A percentile compares a stretch with the other conserved stretches of the same genome.
These are phyloP conservation scores for Boloria euphrosyne DNA, from an alignment of 2,888 invertebrate species.

Conservation along the genomic window DNA sequence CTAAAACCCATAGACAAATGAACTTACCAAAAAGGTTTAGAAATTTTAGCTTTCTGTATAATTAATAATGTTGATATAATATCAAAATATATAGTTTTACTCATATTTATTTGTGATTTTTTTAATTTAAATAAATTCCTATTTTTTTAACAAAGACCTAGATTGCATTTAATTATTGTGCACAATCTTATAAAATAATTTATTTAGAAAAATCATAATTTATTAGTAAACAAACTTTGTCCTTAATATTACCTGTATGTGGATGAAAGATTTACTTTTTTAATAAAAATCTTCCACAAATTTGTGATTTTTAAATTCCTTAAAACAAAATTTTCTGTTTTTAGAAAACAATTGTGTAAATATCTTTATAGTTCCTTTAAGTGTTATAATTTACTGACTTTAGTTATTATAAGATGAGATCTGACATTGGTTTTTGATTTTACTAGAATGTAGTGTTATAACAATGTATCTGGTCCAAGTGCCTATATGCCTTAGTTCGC, in stretches of 20 bases:
- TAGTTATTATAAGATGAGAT: slow-evolving; percentile 10
- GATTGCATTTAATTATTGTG: slow-evolving; percentile 14
- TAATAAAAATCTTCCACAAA: slow-evolving; percentile 2
- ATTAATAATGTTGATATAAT: slow-evolving; percentile 13
- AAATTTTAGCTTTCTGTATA: too few relatives aligned
- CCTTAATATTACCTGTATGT: not conserved
- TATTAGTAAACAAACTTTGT: not conserved
- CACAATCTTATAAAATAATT: not conserved
- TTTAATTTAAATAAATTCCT: not conserved
- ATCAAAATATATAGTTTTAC: slow-evolving; percentile 12
- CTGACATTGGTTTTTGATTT: slow-evolving; percentile 10
- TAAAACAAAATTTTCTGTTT: not conserved
- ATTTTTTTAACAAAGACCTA: not conserved
- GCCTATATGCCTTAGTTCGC: slow-evolving; percentile 18
- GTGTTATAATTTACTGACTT: slow-evolving; percentile 8
- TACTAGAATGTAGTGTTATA: slow-evolving; percentile 2
- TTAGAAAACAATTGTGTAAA: slow-evolving; percentile 4
- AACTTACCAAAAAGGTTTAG: too few relatives aligned
- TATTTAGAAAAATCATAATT: not conserved
- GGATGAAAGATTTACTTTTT: not conserved
- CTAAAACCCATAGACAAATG: too few relatives aligned
- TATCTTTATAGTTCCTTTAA: slow-evolving; percentile 16
- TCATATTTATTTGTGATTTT: slow-evolving; percentile 17
- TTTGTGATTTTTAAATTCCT: slow-evolving; percentile 5
- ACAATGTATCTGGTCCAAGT: slow-evolving; percentile 14